Base-by-base conservation (phyloP, 2,113 vertebrate genomes). In the Mobula hypostoma region DNA sequence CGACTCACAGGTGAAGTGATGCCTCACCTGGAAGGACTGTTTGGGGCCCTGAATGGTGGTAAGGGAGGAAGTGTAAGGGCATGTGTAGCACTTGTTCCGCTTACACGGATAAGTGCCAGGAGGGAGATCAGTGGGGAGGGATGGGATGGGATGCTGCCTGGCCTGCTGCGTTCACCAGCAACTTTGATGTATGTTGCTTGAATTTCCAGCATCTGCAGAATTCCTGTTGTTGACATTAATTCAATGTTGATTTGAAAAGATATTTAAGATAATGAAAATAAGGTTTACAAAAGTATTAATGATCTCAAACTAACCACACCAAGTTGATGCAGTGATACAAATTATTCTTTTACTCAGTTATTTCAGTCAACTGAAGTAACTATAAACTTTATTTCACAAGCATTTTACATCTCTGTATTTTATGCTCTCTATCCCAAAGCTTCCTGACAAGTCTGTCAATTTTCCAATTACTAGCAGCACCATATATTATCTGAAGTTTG, bases 401-500 rank as follows among this genome's bases (percentile, higher is more conserved):
- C 96, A 97, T 95, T 97, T 97, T 96, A 96, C 97, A 96, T 96
- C 96, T 95, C 95, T 94, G 95, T 95, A 96, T 96, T 97, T 97
- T 96, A 93, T 95, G 96, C 97, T 96, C 97, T 97, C 97, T 98
- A 97, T 96, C 98, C 97, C 97, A 98, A 97, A 97, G 97, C 97
- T 98, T 97, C 96, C 97, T 97, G 98, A 98, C 98, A 98, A 97
- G 96, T 96, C 97, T 98, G 98, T 97, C 98, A 98, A 98, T 99
- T 98, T 98, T 98, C 97, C 98, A 98, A 98, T 98, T 98, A 98
- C 97, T 97, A 96, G 97, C 97, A 96, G 97, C 95, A 95, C 97
- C 97, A 98, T 98, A 97, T 96, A 97, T 98, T 98, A 98, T 98
- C 96, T 95, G 97, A 97, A 97, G 96, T 96, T 97, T 97, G 97